Base-by-base conservation (phyloP, 2,888 invertebrate species). In the Acrobasis consociella region DNA sequence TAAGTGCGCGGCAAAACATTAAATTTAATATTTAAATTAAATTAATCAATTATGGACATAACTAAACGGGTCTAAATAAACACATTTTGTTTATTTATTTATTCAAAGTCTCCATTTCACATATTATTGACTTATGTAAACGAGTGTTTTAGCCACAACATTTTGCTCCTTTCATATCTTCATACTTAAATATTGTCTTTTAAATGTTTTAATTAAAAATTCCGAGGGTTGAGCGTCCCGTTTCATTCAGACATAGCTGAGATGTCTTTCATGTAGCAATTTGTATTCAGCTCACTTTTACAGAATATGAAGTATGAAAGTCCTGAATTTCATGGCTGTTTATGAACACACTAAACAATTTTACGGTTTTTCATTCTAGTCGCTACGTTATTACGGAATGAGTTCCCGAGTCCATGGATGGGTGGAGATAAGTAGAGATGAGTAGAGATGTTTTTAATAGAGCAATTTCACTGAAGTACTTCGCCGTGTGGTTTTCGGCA, bases 321-420 rank as follows among this genome's bases (percentile, higher is more conserved):
- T 75, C 71, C 74, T 60, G 72, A 70, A 75, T 73, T n/a, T 78
- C 78, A 75, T 73, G 68, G 76, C 74, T 76, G 69, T 75, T 75
- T 76, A 73, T 75, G 75, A 77, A 72, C 67, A 71, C 70, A 76
- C 74, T 84, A 82, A 84, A 86, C 77, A 72, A 70, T 74, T 85
- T 86, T 83, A 85, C 78, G 75, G 76, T 81, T 81, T 80, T 79
- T 77, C 78, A 77, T 80, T 78, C 74, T 78, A 71, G 70, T 66
- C 69, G 70, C 66, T 65, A 70, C 72, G 73, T 75, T 78, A 80
- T 78, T 72, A 72, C 69, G 65, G 70, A 73, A 78, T 82, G 77
- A 80, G 70, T 68, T 72, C 67, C 65, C 70, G 62, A 74, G 72
- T 76, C 73, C 31, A 31, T 31, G 2, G 7, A 31, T n/a, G n/a